These are phyloP conservation scores for Blastomussa wellsi DNA, from an alignment of 92 coral and sea anemone genomes.

Conservation along the genomic window DNA sequence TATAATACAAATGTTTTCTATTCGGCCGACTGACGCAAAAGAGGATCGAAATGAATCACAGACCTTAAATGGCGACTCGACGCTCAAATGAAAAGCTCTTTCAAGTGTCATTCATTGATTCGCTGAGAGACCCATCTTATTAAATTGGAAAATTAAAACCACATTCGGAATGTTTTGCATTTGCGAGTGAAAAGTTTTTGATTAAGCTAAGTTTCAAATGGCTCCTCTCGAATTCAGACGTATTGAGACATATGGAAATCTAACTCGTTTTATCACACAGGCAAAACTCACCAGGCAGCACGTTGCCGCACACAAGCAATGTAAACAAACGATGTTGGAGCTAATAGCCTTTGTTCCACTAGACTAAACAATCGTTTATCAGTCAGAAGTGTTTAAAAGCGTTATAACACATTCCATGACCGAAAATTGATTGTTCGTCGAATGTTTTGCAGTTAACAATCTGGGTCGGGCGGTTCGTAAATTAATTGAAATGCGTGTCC, in stretches of 20 bases:
- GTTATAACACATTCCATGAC: neutral
- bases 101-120: neutral
- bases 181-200: neutral
- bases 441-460: neutral
- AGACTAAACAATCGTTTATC: conserved; percentile 4
- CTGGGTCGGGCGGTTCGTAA: neutral
- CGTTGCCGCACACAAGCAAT: neutral
- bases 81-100: neutral
- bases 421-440: neutral
- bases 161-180: neutral
- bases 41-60: neutral
- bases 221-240: neutral
- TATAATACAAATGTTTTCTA: too few species aligned
- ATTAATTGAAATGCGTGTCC: neutral
- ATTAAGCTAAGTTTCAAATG: neutral
- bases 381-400: neutral
- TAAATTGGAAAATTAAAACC: neutral
- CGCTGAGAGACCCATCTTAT: neutral
- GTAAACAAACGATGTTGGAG: neutral
- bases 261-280: neutral
- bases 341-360: neutral
- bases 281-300: neutral
- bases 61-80: neutral
- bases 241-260: too few species aligned
- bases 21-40: too few species aligned